A percentile compares a stretch with the other conserved stretches of the same genome.
Evolutionary conservation across 2,797 vertebrate species (phyloP).

Genomic region (Corythornis leucogaster): DNA sequence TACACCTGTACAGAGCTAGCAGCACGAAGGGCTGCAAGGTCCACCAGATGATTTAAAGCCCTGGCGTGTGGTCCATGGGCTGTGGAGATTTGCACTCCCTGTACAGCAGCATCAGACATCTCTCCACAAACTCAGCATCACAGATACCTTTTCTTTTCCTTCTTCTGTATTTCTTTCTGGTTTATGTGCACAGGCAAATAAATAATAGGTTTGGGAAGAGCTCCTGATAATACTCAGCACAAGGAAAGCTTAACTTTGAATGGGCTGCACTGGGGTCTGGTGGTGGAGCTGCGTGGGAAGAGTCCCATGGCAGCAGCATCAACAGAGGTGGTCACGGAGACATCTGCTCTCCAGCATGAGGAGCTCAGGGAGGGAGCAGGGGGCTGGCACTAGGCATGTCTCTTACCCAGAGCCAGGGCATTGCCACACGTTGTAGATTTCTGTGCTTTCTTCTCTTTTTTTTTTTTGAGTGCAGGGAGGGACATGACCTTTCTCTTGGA

Average conservation of each 20-base stretch:
- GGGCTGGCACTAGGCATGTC: background rate
- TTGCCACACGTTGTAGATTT: background rate
- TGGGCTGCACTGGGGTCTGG: rapidly evolving
- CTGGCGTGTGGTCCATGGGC: background rate
- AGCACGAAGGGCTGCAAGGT: background rate
- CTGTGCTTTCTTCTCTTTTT: background rate
- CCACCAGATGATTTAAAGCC: background rate
- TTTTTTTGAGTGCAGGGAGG: background rate
- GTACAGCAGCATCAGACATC: background rate
- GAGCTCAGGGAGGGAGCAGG: background rate
- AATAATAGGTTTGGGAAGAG: background rate
- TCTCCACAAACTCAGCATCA: background rate
- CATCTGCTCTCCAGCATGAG: rapidly evolving
- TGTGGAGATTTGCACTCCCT: rapidly evolving
- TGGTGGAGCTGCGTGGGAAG: background rate
- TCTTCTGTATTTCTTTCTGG: background rate
- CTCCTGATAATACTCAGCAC: background rate
- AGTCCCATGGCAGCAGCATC: rapidly evolving
- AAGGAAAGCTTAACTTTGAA: background rate
- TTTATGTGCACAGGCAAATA: background rate
- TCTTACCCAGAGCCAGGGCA: background rate
- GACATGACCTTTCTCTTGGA: background rate
- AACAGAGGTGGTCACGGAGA: rapidly evolving
- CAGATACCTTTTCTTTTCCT: no score
- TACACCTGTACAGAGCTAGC: background rate